Evolutionary conservation across 1,140 invertebrate species (phyloP).

Genomic region (Cotesia chilonis): DNA sequence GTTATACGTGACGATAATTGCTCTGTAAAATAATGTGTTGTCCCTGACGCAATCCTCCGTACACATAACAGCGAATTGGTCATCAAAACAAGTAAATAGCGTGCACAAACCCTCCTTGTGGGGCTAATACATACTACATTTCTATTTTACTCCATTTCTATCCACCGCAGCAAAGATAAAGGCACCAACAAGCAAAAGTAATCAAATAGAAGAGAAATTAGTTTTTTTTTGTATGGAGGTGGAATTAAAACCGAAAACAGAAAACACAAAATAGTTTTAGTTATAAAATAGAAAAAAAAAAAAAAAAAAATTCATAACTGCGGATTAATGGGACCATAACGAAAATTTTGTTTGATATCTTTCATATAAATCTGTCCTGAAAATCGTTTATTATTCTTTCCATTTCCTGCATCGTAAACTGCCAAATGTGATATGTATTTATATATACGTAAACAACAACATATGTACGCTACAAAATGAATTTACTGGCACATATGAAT

Average conservation of each 20-base stretch:
- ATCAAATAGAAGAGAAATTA: too few relatives aligned
- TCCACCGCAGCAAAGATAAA: conserved; percentile 4
- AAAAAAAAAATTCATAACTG: too few relatives aligned
- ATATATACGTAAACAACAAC: too few relatives aligned
- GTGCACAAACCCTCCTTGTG: conserved; percentile 7
- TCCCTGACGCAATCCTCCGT: conserved; percentile 24
- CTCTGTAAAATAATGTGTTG: conserved; percentile 22
- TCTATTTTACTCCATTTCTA: conserved; percentile 9
- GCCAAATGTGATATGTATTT: too few relatives aligned
- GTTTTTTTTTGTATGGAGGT: too few relatives aligned
- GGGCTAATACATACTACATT: conserved; percentile 7
- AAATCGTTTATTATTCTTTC: conserved; percentile 7
- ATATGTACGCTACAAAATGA: too few relatives aligned
- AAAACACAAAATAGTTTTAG: too few relatives aligned
- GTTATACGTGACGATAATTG: conserved; percentile 28
- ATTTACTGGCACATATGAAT: too few relatives aligned
- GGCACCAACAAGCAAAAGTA: neutral
- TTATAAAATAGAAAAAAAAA: too few relatives aligned
- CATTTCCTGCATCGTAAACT: neutral
- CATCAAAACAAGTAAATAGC: conserved; percentile 28
- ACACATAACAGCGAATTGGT: conserved; percentile 12
- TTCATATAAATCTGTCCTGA: neutral
- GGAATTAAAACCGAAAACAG: too few relatives aligned
- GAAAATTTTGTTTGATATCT: too few relatives aligned
- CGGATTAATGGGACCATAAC: too few relatives aligned